These are phyloP conservation scores for Furcula furcula DNA, from an alignment of 2,888 invertebrate species.

Conservation along the genomic window DNA sequence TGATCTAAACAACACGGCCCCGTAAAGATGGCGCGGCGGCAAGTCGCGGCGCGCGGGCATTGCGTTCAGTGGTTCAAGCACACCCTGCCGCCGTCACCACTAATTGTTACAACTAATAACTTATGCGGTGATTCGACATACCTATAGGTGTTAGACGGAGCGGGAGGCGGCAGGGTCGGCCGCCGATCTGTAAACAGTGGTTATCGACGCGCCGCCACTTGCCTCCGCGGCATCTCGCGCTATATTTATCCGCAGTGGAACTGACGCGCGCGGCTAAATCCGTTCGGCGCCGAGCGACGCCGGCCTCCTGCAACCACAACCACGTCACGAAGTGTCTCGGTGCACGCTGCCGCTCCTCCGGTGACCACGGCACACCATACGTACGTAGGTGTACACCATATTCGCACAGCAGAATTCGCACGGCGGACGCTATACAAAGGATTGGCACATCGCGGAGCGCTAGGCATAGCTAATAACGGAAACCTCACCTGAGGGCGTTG, in stretches of 20 bases:
- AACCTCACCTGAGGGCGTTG: constrained; percentile 60
- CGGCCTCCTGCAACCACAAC: constrained; percentile 79
- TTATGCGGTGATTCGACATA: constrained; percentile 63
- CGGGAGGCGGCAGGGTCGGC: constrained; percentile 74
- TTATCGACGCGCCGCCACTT: constrained; percentile 77
- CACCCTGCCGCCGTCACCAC: constrained; percentile 34
- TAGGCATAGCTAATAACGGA: constrained; percentile 23
- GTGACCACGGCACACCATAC: constrained; percentile 43
- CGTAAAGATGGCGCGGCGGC: constrained; percentile 15
- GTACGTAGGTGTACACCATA: constrained; percentile 43
- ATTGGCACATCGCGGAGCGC: constrained; percentile 58
- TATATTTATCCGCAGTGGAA: constrained; percentile 78
- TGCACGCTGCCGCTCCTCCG: constrained; percentile 43
- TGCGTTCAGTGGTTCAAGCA: constrained; percentile 24
- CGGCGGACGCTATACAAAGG: constrained; percentile 43
- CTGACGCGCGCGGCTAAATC: constrained; percentile 75
- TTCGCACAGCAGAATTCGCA: constrained; percentile 69
- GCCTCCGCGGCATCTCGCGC: constrained; percentile 72
- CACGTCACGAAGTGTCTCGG: constrained; percentile 67
- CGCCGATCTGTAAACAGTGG: constrained; percentile 79
- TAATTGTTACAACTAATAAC: constrained; percentile 54
- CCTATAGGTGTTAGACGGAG: constrained; percentile 68
- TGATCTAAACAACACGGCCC: constrained; percentile 42
- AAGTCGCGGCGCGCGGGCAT: constrained; percentile 9
- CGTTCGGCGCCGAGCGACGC: constrained; percentile 74